phyloP scores from a whole-genome alignment of 2,113 vertebrate species.

The Etheostoma spectabile region DNA sequence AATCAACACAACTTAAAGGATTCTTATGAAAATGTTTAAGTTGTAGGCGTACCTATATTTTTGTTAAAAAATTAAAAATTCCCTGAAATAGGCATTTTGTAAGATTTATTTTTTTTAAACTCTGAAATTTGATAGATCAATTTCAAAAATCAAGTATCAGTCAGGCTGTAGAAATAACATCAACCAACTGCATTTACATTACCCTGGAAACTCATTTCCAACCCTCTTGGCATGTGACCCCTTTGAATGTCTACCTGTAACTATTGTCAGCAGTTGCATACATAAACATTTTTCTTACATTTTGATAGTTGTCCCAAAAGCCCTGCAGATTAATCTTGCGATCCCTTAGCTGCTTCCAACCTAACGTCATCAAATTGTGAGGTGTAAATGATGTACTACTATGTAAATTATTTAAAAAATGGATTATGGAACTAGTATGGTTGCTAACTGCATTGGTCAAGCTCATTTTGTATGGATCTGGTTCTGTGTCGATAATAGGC shows the following conservation, averaged over 20 bases:
- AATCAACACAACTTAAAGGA: background rate
- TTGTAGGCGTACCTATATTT: background rate
- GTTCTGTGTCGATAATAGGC: conserved; percentile 23
- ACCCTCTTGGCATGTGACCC: background rate
- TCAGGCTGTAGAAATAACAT: background rate
- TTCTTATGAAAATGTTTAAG: background rate
- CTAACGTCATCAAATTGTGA: background rate
- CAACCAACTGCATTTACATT: background rate
- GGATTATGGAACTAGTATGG: background rate
- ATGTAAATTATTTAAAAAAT: background rate
- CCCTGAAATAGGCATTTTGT: too few relatives aligned
- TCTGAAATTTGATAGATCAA: too few relatives aligned
- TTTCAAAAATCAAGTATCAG: background rate
- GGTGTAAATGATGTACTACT: background rate
- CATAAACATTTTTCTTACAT: background rate
- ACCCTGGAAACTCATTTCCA: background rate
- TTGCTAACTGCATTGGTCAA: background rate
- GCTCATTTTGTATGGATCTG: conserved; percentile 32
- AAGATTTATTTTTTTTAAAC: background rate
- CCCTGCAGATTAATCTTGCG: background rate
- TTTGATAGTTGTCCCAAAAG: background rate
- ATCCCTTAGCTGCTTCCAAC: background rate
- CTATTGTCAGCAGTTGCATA: background rate
- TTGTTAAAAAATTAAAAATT: background rate
- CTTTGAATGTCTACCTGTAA: background rate